These are phyloP conservation scores for Papilio elwesi DNA, from an alignment of 2,888 invertebrate species.

Conservation along the genomic window DNA sequence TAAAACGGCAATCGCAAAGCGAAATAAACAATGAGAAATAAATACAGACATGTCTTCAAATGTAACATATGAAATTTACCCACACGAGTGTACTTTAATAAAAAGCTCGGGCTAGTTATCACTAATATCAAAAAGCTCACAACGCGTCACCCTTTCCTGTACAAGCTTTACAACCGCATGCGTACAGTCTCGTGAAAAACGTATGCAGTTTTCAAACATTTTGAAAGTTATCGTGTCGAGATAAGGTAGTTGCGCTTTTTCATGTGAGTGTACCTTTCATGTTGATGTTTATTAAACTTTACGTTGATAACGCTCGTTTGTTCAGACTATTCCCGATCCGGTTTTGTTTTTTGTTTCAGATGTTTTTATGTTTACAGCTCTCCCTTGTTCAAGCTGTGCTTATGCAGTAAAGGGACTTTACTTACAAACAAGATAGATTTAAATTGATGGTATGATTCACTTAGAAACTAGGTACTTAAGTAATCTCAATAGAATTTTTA, in stretches of 20 bases:
- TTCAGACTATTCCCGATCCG: background rate
- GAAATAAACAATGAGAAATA: slow-evolving; percentile 21
- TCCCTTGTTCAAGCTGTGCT: background rate
- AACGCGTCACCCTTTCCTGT: slow-evolving; percentile 2
- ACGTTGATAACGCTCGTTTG: slow-evolving; percentile 9
- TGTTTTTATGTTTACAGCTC: background rate
- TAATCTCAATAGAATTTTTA: too few relatives aligned
- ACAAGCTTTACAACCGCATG: background rate
- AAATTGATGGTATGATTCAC: too few relatives aligned
- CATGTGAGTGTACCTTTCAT: slow-evolving; percentile 16
- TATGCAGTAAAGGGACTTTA: too few relatives aligned
- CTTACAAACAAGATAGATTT: too few relatives aligned
- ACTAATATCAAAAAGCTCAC: slow-evolving; percentile 24
- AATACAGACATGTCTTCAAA: slow-evolving; percentile 8
- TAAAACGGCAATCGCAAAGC: slow-evolving; percentile 4
- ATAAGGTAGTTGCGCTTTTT: slow-evolving; percentile 5
- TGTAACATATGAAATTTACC: slow-evolving; percentile 26
- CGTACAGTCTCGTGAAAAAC: slow-evolving; percentile 4
- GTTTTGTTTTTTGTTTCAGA: slow-evolving; percentile 1
- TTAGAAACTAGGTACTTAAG: too few relatives aligned
- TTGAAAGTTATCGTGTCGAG: slow-evolving; percentile 8
- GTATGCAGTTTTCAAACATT: background rate
- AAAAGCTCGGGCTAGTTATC: slow-evolving; percentile 1
- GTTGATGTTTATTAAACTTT: slow-evolving; percentile 26
- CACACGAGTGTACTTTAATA: slow-evolving; percentile 7